Conservation (phyloP, 1,140 invertebrate genomes). For the Nasonia longicornis region DNA sequence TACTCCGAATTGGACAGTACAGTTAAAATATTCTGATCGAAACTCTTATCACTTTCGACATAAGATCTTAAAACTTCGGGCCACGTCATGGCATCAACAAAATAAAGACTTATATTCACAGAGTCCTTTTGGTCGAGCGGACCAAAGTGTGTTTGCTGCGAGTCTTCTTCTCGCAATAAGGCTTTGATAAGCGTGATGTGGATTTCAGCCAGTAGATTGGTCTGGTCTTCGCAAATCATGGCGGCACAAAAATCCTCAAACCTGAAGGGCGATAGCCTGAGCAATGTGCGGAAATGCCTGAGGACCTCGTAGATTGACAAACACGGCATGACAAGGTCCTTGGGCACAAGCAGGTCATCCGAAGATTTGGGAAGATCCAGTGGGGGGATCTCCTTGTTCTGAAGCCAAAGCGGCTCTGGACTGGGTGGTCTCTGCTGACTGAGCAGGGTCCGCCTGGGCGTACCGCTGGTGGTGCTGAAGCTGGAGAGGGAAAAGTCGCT, state of each 20-base stretch:
- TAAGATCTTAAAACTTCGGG: constrained; percentile 90
- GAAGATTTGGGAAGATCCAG: constrained; percentile 88
- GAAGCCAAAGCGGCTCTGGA: constrained; percentile 89
- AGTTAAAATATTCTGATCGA: constrained; percentile 78
- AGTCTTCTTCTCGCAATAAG: constrained; percentile 93
- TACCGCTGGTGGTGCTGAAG: constrained; percentile 78
- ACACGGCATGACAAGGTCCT: constrained; percentile 82
- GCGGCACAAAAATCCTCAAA: constrained; percentile 97
- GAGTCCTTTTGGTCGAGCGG: constrained; percentile 96
- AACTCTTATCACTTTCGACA: constrained; percentile 88
- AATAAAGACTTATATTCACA: constrained; percentile 91
- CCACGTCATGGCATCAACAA: constrained; percentile 95
- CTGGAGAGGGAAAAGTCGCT: constrained; percentile 87
- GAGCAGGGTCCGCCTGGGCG: constrained; percentile 70
- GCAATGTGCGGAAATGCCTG: constrained; percentile 88
- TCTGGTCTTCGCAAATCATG: constrained; percentile 91
- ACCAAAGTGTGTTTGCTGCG: constrained; percentile 94
- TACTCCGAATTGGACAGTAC: constrained; percentile 85
- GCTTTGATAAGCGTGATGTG: constrained; percentile 93
- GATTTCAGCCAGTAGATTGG: constrained; percentile 88
- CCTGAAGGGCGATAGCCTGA: constrained; percentile 92
- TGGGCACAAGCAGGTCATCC: constrained; percentile 88
- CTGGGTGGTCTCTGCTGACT: constrained; percentile 76
- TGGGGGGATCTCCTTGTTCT: constrained; percentile 81
- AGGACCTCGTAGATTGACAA: constrained; percentile 94